A percentile compares a stretch with the other conserved stretches of the same genome.
phyloP scores from a whole-genome alignment of 2,113 vertebrate genomes.

The Pontoporia blainvillei region DNA sequence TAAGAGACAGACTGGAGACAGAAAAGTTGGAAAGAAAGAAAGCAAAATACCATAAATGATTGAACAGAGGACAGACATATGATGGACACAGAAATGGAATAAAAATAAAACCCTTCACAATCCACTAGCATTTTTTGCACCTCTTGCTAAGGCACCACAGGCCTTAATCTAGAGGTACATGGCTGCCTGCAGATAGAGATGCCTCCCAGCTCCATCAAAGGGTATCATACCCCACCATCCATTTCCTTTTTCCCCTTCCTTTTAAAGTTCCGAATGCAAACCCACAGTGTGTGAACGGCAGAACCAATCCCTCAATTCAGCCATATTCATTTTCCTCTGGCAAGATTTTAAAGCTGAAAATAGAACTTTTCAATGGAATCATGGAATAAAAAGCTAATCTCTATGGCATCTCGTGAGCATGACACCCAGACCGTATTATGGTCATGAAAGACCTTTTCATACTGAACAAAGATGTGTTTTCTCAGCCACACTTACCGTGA shows the following conservation, averaged over 20 bases:
- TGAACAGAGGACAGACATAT: not conserved
- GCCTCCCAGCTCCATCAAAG: not conserved
- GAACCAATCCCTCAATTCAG: constrained; percentile 39
- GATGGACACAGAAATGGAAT: not conserved
- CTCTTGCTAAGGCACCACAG: not conserved
- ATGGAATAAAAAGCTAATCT: constrained; percentile 54
- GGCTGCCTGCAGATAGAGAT: not conserved
- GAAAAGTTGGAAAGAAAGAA: not conserved
- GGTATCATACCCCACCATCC: not conserved
- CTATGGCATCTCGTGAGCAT: constrained; percentile 35
- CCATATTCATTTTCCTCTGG: constrained; percentile 51
- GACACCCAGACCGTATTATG: constrained; percentile 25
- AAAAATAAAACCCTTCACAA: constrained; percentile 13
- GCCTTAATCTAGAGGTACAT: constrained; percentile 17
- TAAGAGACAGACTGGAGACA: not conserved
- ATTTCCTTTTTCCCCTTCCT: not conserved
- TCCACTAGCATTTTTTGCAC: not conserved
- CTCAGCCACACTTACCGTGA: not conserved
- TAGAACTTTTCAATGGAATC: constrained; percentile 17
- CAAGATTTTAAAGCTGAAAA: constrained; percentile 46
- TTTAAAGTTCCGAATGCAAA: constrained; percentile 38
- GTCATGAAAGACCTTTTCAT: constrained; percentile 48
- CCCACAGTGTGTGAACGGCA: constrained; percentile 14
- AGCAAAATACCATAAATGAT: not conserved
- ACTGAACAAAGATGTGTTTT: not conserved